Conservation (phyloP, 2,888 invertebrate genomes). For the Epistrophe eligans region DNA sequence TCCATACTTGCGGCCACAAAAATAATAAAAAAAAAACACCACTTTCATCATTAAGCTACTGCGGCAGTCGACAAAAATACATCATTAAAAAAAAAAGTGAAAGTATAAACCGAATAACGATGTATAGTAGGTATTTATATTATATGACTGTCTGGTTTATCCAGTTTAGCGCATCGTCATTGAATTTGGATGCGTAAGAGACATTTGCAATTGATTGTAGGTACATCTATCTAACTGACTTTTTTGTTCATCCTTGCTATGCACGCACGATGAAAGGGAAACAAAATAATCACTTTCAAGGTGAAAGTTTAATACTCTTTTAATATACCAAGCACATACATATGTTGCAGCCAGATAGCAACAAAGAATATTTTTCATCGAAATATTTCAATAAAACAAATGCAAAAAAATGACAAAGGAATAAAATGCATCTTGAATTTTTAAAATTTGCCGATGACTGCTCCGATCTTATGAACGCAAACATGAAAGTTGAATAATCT, state of each 20-base stretch:
- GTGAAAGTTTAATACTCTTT: constrained; percentile 57
- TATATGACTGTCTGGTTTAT: constrained; percentile 11
- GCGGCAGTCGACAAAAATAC: constrained; percentile 8
- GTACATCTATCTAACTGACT: background rate
- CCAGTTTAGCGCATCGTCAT: constrained; percentile 9
- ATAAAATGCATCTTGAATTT: constrained; percentile 17
- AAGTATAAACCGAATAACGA: constrained; percentile 31
- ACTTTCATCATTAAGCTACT: constrained; percentile 41
- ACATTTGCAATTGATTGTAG: constrained; percentile 7
- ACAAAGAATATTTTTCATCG: constrained; percentile 39
- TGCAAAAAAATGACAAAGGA: background rate
- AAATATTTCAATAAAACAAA: background rate
- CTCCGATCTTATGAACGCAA: background rate
- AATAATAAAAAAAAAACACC: background rate
- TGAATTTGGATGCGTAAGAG: constrained; percentile 4
- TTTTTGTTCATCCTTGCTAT: background rate
- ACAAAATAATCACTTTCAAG: constrained; percentile 30
- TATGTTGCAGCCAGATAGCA: background rate
- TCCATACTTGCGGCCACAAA: background rate
- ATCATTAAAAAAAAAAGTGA: constrained; percentile 43
- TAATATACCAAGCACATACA: constrained; percentile 22
- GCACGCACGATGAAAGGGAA: background rate
- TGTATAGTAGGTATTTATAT: background rate
- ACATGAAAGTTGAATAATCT: constrained; percentile 5
- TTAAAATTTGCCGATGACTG: background rate